Base-by-base conservation (phyloP, 2,888 invertebrate genomes). In the Ormia ochracea region DNA sequence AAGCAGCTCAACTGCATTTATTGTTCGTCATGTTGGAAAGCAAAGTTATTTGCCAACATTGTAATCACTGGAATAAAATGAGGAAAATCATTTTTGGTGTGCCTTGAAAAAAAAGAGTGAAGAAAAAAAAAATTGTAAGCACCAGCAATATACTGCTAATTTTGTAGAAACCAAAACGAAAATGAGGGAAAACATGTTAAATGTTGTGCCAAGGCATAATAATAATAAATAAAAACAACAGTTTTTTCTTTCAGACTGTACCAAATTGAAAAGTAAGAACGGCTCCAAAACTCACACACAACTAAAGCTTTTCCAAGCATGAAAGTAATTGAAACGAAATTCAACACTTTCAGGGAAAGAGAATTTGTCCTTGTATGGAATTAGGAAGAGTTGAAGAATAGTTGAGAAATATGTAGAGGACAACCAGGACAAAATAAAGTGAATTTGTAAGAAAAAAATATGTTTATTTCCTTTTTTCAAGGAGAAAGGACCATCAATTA, bases 241-340 rank as follows among this genome's bases (percentile, higher is more conserved):
- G 26, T 12, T 23, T 38, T 14, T 41, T 33, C 26, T 43, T 56
- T 23, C 21, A 28, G 26, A 26, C 43, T 54, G n/a, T 33, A 21
- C 12, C 1, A 72, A 72, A 72, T 26, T 72, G 41, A 63, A 72
- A 70, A 59, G 50, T 31, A 19, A 31, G 31, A 43, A 10, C n/a
- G 26, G 28, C 36, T 38, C 21, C 5, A 41, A 41, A 41, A 17
- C 14, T 14, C 14, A 41, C 9, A 17, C 14, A 10, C 36, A 63
- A 21, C 14, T 2, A 33, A 31, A 45, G 50, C 0, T 28, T 65
- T 65, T 65, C 66, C 38, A 56, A 50, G 31, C 56, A 41, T 48
- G 58, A 77, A 68, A 73, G 33, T 69, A 74, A 78, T 78, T 78
- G 74, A 74, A 73, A 63, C 12, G 63, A 41, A 69, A 73, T 73